Conservation (phyloP, 2,888 invertebrate genomes). For the Ramazzottius varieornatus region DNA sequence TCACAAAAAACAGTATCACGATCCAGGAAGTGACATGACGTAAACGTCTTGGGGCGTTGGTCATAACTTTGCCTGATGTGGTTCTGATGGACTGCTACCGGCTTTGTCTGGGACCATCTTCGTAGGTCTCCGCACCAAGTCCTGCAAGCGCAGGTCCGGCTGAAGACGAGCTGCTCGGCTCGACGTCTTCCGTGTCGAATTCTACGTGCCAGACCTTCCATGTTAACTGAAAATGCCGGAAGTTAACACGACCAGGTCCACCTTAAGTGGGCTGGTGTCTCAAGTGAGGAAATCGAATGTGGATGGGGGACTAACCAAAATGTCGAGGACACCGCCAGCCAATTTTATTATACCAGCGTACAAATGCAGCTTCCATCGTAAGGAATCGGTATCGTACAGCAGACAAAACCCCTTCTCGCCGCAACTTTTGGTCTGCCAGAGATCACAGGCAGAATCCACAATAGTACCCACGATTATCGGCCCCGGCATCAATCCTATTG, state of each 20-base stretch:
- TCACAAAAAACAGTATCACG: too few species aligned
- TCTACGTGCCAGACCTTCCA: neutral
- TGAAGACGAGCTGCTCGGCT: too few species aligned
- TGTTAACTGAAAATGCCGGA: neutral
- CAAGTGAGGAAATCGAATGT: too few species aligned
- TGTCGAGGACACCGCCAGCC: neutral
- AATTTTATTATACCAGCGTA: neutral
- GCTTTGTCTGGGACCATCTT: too few species aligned
- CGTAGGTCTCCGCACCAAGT: too few species aligned
- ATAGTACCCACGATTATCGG: neutral
- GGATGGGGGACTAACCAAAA: neutral
- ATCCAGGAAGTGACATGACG: too few species aligned
- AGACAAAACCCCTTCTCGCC: neutral
- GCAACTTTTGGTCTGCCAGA: neutral
- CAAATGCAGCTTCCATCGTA: neutral
- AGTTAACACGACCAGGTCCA: neutral
- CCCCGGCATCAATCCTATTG: neutral
- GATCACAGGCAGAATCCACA: neutral
- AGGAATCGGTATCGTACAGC: neutral
- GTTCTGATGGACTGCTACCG: too few species aligned
- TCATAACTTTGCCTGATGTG: too few species aligned
- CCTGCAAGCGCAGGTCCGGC: too few species aligned
- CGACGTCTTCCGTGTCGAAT: neutral
- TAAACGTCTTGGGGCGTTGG: too few species aligned
- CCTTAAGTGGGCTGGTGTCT: too few species aligned